Conservation (phyloP, 2,797 vertebrate genomes). For the Danio choprae region DNA sequence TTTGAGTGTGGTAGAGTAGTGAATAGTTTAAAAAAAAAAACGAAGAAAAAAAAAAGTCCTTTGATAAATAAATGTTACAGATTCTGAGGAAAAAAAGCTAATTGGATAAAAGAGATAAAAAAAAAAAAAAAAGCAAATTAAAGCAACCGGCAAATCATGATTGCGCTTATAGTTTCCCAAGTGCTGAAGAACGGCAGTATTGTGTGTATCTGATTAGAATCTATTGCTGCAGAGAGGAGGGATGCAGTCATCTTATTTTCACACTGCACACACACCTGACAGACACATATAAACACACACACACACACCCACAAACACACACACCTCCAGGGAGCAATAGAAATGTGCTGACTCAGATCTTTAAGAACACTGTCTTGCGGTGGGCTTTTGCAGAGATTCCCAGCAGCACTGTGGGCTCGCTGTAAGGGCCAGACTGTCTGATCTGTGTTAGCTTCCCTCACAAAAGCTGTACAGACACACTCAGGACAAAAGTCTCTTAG, state of each 20-base stretch:
- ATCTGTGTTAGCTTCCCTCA: constrained; percentile 66
- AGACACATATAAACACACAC: no score
- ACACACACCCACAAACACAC: no score
- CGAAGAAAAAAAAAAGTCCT: constrained; percentile 60
- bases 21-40: constrained; percentile 62
- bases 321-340: constrained; percentile 49
- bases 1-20: constrained; percentile 74
- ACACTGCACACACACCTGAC: constrained; percentile 25
- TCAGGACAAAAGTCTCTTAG: constrained; percentile 78
- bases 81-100: constrained; percentile 55
- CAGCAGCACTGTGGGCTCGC: constrained; percentile 16
- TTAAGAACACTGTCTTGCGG: constrained; percentile 35
- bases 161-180: constrained; percentile 48
- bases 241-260: constrained; percentile 60
- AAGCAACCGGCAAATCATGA: constrained; percentile 19
- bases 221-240: constrained; percentile 60
- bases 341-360: constrained; percentile 53
- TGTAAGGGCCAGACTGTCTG: constrained; percentile 23
- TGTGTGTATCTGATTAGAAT: constrained; percentile 78
- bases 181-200: constrained; percentile 68
- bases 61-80: constrained; percentile 72
- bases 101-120: constrained; percentile 53
- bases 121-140: constrained; percentile 43
- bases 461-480: constrained; percentile 74
- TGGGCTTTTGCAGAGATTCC: constrained; percentile 35